Evolutionary conservation across 2,888 invertebrate genomes (phyloP), one percentile per base, ranked within the genome.

Genomic region (Caenorhabditis macrosperma): DNA sequence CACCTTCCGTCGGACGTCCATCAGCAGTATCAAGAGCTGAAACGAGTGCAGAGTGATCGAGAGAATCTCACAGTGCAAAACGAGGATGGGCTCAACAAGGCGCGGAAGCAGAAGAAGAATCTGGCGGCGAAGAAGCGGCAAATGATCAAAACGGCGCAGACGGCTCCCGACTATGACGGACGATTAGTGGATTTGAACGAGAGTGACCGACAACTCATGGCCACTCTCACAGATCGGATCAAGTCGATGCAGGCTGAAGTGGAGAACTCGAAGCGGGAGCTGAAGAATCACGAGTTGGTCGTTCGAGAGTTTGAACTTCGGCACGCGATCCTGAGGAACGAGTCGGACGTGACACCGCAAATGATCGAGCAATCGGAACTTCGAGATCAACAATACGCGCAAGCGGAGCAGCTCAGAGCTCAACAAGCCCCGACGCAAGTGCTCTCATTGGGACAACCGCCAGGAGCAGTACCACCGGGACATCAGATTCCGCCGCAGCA

Each of bases 81-180:
- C 15, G 80, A 80, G 12, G 48, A 50, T 12, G 71, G 69, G 24
- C 26, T 80, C 48, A 57, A 22, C 7, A 66, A 76, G 33, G 52
- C 84, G 75, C 52, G 88, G 30, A 90, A 90, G 67, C 72, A 80
- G 69, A 90, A 90, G 81, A 88, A 88, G 75, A 89, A 86, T n/a
- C 72, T 89, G 60, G 82, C 86, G 5, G 88, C 89, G 5, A 88
- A 86, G 48, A 82, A 81, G 44, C 74, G 90, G 3, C 85, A 86
- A 57, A 76, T 87, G 71, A 48, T 71, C 15, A 88, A 83, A 69
- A 75, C 71, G 6, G 82, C 82, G 20, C 60, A 38, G 41, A 26
- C 68, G 20, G 76, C 61, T 3, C 68, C 78, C 10, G 77, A 63
- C n/a, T 72, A 66, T 22, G 78, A 76, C 57, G 81, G 81, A 5